Base-by-base conservation (phyloP, 2,888 invertebrate species). In the Atethmia centrago region DNA sequence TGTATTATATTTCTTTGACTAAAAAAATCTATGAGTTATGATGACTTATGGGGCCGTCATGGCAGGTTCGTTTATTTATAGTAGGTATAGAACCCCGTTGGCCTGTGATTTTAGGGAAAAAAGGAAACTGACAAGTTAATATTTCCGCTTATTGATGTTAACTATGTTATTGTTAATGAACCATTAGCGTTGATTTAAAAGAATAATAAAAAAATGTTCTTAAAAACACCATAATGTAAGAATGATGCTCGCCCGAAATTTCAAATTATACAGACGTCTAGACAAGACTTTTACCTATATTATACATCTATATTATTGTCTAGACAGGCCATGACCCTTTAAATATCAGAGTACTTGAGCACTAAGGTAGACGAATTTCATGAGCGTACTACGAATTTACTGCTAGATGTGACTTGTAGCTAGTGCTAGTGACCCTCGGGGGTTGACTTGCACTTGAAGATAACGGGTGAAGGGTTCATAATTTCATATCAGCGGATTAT, bases 301-400 rank as follows among this genome's bases (percentile, higher is more conserved):
- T 81, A 82, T 88, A 88, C 88, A 88, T 88, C 62, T 90, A 88
- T 89, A 90, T 88, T 88, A 89, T 84, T 87, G 95, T 95, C 95
- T 95, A 95, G 95, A 95, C 95, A 86, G 94, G 93, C 91, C 91
- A 91, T 91, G 94, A 93, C 94, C 95, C 90, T 90, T 91, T 88
- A 89, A 91, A 86, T 79, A 77, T 70, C 65, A 66, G 86, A 87
- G 85, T 85, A 83, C 80, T 84, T 85, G 75, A 78, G 79, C 75
- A 63, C 79, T 77, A 62, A 78, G 80, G 77, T 85, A 82, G 56
- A 85, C 78, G 64, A 79, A 85, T 82, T 79, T 80, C 55, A 64
- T 74, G 69, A 64, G 66, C 74, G 55, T 82, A 82, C 55, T 76
- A 71, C 51, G 69, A 68, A 75, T 76, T 66, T 65, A 80, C 73